Evolutionary conservation across 1,140 invertebrate genomes (phyloP), one percentile per base, ranked within the genome.

Genomic region (Oscheius sp.): DNA sequence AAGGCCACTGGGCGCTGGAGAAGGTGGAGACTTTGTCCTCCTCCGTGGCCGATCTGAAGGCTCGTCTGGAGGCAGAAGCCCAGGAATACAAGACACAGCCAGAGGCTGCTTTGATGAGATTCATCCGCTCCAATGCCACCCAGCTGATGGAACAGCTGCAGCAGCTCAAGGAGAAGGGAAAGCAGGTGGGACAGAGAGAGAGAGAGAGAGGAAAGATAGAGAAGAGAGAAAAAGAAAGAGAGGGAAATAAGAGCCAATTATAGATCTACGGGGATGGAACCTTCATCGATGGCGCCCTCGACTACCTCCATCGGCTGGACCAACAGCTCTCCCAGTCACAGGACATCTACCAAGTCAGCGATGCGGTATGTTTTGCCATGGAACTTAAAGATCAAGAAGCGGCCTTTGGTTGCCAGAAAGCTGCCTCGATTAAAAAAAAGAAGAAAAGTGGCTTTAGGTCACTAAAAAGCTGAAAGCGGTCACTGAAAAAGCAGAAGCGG

Each of bases 301-400:
- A 38, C 55, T 68, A 68, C 15, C 20, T 68, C 3, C 49, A 68
- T 28, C 36, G 45, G 18, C 29, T 68, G 36, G 35, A 61, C 13
- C 38, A 29, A 2, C 52, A 59, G 13, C 15, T 68, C 2, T n/a
- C 26, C 3, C 34, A 68, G 23, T 49, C 67, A n/a, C 35, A 34
- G 13, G 67, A 68, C 29, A 35, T 68, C 26, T 68, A 59, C 35
- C 7, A 68, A 61, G 67, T 68, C 31, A 49, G 67, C 20, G 67
- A 68, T 29, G 67, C 58, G 67, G 62, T 64, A 35, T 36, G 29
- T n/a, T n/a, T n/a, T n/a, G n/a, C n/a, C n/a, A n/a, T n/a, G n/a
- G n/a, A n/a, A n/a, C n/a, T n/a, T n/a, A n/a, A n/a, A n/a, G n/a
- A n/a, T n/a, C n/a, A n/a, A n/a, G n/a, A n/a, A n/a, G n/a, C n/a